Percentiles rank a stretch among this genome's conserved stretches.
phyloP scores from a whole-genome alignment of 2,888 invertebrate genomes.

The Balanococcus diminutus region DNA sequence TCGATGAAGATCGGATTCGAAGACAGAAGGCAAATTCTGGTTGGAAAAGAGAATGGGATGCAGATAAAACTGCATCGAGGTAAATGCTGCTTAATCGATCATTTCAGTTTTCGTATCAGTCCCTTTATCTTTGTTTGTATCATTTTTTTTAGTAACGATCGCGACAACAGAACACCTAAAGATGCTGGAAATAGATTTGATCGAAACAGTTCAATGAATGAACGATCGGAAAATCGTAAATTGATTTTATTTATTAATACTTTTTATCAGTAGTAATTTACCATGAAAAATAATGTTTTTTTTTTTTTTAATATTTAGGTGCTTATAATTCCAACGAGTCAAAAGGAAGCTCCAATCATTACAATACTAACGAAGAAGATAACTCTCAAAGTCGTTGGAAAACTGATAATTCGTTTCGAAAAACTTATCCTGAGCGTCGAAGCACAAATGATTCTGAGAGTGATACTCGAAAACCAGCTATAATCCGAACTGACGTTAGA shows the following conservation, averaged over 20 bases:
- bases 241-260: conserved; percentile 1
- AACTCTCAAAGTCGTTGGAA: neutral
- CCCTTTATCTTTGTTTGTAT: neutral
- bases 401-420: neutral
- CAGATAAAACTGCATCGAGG: conserved; percentile 31
- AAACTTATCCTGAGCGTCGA: neutral
- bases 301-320: neutral
- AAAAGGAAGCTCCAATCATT: neutral
- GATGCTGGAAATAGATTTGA: neutral
- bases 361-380: neutral
- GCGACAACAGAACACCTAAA: neutral
- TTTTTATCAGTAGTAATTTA: neutral
- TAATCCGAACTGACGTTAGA: neutral
- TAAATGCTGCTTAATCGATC: neutral
- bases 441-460: neutral
- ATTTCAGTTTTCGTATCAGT: neutral
- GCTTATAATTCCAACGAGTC: neutral
- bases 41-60: conserved; percentile 51
- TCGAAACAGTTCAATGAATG: neutral
- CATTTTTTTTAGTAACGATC: neutral
- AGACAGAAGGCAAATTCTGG: conserved; percentile 48
- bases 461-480: neutral
- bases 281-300: neutral
- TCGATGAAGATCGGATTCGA: conserved; percentile 38
- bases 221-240: conserved; percentile 7